Evolutionary conservation across 2,113 vertebrate genomes (phyloP).

Genomic region (Capreolus pygargus): DNA sequence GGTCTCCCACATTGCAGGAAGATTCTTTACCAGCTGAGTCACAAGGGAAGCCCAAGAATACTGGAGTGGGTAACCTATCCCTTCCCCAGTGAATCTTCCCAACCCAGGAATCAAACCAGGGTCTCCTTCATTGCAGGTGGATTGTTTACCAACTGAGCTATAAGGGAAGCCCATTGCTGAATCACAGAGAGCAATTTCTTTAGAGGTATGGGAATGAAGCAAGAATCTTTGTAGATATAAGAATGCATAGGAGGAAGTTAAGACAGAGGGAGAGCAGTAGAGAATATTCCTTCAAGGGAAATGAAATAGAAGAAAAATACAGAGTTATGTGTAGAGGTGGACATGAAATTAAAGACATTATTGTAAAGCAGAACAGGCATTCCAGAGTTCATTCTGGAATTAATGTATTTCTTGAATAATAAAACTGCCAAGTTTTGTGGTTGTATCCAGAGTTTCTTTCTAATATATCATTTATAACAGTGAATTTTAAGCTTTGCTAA

Average conservation of each 20-base stretch:
- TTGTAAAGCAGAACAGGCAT: not conserved
- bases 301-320: not conserved
- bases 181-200: not conserved
- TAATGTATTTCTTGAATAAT: not conserved
- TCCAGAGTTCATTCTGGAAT: not conserved
- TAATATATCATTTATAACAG: not conserved
- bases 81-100: not conserved
- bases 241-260: not conserved
- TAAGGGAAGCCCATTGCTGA: not conserved
- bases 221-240: not conserved
- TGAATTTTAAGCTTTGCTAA: not conserved
- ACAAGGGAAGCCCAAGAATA: not conserved
- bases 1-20: not conserved
- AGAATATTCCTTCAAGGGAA: not conserved
- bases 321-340: not conserved
- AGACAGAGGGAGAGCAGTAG: not conserved
- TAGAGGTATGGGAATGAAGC: not conserved
- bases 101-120: not conserved
- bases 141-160: not conserved
- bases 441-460: not conserved
- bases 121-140: not conserved
- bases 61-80: not conserved
- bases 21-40: not conserved
- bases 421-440: not conserved
- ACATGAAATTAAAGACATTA: not conserved